These are phyloP conservation scores for Pangasianodon hypophthalmus DNA, from an alignment of 2,113 vertebrate genomes.

Conservation along the genomic window DNA sequence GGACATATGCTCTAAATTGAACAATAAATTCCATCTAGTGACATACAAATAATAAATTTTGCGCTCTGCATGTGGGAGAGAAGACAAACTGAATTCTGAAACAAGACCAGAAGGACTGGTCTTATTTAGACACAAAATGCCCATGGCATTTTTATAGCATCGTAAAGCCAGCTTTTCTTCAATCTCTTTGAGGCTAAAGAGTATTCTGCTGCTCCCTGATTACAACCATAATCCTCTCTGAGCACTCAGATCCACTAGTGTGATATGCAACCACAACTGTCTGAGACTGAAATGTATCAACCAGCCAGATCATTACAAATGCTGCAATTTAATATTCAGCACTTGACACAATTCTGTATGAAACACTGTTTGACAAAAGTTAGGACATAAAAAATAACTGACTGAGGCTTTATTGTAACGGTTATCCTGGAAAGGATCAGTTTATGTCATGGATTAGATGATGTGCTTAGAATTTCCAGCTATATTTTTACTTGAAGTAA, in stretches of 20 bases:
- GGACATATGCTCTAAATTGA: neutral
- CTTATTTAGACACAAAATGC: conserved; percentile 40
- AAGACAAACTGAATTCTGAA: conserved; percentile 6
- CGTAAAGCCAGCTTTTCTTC: conserved; percentile 8
- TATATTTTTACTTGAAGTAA: conserved; percentile 50
- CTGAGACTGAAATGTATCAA: conserved; percentile 40
- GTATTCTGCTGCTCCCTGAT: conserved; percentile 38
- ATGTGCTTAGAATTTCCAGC: conserved; percentile 33
- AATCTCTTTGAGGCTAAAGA: conserved; percentile 23
- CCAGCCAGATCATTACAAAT: conserved; percentile 34
- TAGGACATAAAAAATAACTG: conserved; percentile 34
- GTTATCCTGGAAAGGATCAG: conserved; percentile 45
- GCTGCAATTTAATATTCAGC: conserved; percentile 54
- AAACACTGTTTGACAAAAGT: conserved; percentile 60
- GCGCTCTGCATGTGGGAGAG: neutral
- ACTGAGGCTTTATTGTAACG: conserved; percentile 34
- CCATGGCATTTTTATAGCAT: conserved; percentile 30
- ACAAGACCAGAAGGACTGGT: neutral
- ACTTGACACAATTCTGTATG: conserved; percentile 27
- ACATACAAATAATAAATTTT: neutral
- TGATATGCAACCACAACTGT: neutral
- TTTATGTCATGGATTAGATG: conserved; percentile 43
- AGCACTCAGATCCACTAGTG: conserved; percentile 12
- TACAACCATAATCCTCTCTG: conserved; percentile 37
- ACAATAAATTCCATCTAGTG: neutral